Percentiles rank a stretch among this genome's conserved stretches.
phyloP scores from a whole-genome alignment of 2,888 invertebrate species.

The Orgyia antiqua region DNA sequence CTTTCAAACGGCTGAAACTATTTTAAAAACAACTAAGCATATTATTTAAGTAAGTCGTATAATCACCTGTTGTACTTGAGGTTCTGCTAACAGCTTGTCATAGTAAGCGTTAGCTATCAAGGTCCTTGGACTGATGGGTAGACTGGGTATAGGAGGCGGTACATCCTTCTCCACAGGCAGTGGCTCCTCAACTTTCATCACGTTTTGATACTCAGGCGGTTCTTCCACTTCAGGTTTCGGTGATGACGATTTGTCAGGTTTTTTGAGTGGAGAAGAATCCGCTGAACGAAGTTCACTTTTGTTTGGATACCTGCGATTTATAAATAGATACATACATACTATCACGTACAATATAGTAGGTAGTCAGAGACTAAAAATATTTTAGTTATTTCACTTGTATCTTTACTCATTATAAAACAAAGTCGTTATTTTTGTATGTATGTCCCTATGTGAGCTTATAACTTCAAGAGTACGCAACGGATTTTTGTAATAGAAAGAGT shows the following conservation, averaged over 20 bases:
- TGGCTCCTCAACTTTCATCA: slow-evolving; percentile 31
- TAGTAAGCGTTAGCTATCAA: slow-evolving; percentile 86
- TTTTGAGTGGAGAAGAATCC: slow-evolving; percentile 57
- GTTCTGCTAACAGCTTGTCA: slow-evolving; percentile 84
- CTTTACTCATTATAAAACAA: too few species aligned
- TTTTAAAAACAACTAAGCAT: too few species aligned
- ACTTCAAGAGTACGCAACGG: too few species aligned
- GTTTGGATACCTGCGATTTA: slow-evolving; percentile 50
- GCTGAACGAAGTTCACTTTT: slow-evolving; percentile 54
- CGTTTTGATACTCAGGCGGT: slow-evolving; percentile 62
- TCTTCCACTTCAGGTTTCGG: slow-evolving; percentile 28
- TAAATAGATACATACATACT: too few species aligned
- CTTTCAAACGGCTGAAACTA: too few species aligned
- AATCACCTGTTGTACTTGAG: slow-evolving; percentile 84
- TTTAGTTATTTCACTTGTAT: too few species aligned
- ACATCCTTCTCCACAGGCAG: slow-evolving; percentile 43
- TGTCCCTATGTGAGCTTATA: too few species aligned
- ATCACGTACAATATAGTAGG: too few species aligned
- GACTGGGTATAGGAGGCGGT: slow-evolving; percentile 68
- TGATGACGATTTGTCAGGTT: slow-evolving; percentile 23
- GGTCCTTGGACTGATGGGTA: slow-evolving; percentile 67
- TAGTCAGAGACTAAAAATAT: too few species aligned
- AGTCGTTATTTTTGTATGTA: too few species aligned
- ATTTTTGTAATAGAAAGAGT: too few species aligned
- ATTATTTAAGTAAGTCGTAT: too few species aligned